Percentiles rank a stretch among this genome's conserved stretches.
Conservation (phyloP, 1,140 invertebrate genomes). For the Ostrea denselamellosa region DNA sequence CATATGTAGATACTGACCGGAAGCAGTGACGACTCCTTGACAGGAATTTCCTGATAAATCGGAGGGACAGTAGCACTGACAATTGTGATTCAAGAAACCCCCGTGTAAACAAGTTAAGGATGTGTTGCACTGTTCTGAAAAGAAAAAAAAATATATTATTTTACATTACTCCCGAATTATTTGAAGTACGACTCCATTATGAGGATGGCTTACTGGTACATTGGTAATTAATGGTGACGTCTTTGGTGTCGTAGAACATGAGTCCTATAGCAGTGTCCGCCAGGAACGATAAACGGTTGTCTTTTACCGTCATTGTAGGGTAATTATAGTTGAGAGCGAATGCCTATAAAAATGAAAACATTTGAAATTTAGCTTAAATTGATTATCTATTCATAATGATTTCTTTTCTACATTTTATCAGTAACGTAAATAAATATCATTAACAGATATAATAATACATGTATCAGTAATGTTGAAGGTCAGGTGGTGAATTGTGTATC, state of each 20-base stretch:
- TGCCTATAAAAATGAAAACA: constrained; percentile 6
- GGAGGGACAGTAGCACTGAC: constrained; percentile 27
- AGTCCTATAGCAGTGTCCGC: neutral
- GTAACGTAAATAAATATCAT: too few relatives aligned
- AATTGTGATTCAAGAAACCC: neutral
- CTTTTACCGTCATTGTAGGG: neutral
- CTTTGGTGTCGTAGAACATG: constrained; percentile 35
- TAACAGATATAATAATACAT: too few relatives aligned
- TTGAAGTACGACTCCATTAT: neutral
- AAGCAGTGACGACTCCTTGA: neutral
- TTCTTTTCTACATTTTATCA: too few relatives aligned
- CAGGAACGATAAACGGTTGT: neutral
- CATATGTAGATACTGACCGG: constrained; percentile 1
- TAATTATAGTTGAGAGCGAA: neutral
- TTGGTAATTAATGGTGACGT: constrained; percentile 25
- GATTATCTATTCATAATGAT: too few relatives aligned
- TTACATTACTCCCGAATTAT: neutral
- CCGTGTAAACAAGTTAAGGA: constrained; percentile 4
- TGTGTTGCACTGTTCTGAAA: neutral
- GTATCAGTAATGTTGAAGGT: too few relatives aligned
- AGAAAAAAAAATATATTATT: neutral
- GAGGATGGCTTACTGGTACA: constrained; percentile 21
- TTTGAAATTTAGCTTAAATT: neutral
- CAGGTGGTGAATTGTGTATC: too few relatives aligned
- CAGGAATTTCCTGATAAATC: neutral